Conservation (phyloP, 2,113 vertebrate species). For the Hiodon alosoides region DNA sequence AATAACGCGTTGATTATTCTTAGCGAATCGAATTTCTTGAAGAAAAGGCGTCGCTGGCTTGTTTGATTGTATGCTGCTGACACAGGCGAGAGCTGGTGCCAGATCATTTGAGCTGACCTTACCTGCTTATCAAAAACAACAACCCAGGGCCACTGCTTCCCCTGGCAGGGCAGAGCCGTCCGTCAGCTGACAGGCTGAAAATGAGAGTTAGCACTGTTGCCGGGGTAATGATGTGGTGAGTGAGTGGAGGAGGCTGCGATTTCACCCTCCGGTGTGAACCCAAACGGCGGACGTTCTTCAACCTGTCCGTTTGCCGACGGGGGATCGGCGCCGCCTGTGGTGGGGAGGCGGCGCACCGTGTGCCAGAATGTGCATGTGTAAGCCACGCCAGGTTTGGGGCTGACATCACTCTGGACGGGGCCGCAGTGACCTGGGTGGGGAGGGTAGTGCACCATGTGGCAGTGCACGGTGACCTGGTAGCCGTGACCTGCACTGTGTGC, state of each 20-base stretch:
- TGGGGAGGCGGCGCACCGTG: too few relatives aligned
- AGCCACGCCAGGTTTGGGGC: too few relatives aligned
- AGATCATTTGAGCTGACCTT: background rate
- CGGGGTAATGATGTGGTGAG: slow-evolving; percentile 2
- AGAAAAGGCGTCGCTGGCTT: background rate
- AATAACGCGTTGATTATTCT: background rate
- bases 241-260: background rate
- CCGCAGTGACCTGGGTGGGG: too few relatives aligned
- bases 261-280: background rate
- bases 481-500: too few relatives aligned
- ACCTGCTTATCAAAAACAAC: background rate
- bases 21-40: background rate
- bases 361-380: too few relatives aligned
- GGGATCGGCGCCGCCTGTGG: too few relatives aligned
- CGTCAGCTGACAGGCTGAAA: slow-evolving; percentile 3
- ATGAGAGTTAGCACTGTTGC: background rate
- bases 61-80: background rate
- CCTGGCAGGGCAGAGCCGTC: background rate
- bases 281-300: background rate
- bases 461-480: too few relatives aligned
- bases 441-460: too few relatives aligned
- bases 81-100: background rate
- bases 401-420: too few relatives aligned
- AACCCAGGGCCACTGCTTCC: background rate
- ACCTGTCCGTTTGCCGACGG: too few relatives aligned